Base-by-base conservation (phyloP, 53 echinoderm and acorn worm species). In the Crossaster papposus region DNA sequence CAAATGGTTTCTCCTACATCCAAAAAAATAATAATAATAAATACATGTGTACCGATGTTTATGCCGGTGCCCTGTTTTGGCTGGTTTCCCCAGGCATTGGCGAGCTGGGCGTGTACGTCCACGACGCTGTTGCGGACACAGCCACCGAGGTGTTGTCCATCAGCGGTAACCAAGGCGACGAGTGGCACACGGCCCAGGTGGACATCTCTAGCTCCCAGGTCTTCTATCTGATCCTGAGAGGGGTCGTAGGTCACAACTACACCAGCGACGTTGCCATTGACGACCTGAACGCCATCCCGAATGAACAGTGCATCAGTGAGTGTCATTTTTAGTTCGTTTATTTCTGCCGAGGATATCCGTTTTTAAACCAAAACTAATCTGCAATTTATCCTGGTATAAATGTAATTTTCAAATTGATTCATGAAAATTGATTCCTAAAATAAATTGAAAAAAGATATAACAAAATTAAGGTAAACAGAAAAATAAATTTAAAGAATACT, bases 201-300 rank as follows among this genome's bases (percentile, higher is more conserved):
- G 84, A 86, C 55, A 51, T 93, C 24, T 36, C 76, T 77, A 86
- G 86, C 62, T 58, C 54, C 13, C 54, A 77, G 72, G 64, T 86
- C 64, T 86, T 86, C 76, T 78, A 95, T 80, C 44, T 96, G 23
- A 73, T 91, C 38, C 38, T 95, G 3, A 93, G 95, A 58, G 96
- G 95, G 62, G 81, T 83, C 12, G 72, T 91, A 17, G 95, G 94
- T 80, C 71, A 89, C 71, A 92, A 84, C 78, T 51, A 79, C 72
- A 88, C 89, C 24, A 89, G 92, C 78, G 94, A 94, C 54, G 78
- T 96, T 58, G 96, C 95, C 11, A 83, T 95, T n/a, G 96, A 95
- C 79, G 95, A 95, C 65, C 54, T 94, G 20, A 64, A 83, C 3
- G 72, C 91, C 77, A 89, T 87, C 23, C 83, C 88, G 0, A 89